Evolutionary conservation across 2,113 vertebrate genomes (phyloP).

Genomic region (Pithys albifrons): DNA sequence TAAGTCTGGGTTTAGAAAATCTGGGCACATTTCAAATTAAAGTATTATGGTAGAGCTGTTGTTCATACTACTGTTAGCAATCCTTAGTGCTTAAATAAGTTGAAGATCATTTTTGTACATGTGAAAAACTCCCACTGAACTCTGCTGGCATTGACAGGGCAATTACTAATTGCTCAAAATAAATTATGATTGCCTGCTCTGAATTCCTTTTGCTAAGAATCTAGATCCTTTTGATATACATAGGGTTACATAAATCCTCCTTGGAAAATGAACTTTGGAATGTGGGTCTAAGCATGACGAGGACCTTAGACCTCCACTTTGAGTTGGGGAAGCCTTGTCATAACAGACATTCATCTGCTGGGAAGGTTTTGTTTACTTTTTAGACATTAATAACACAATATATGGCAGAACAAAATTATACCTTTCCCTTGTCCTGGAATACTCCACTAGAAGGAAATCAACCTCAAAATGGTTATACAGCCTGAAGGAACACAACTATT

Average conservation of each 20-base stretch:
- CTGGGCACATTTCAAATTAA: not conserved
- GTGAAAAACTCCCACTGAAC: not conserved
- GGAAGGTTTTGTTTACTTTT: not conserved
- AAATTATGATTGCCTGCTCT: not conserved
- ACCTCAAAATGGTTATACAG: not conserved
- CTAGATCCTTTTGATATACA: not conserved
- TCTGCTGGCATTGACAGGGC: not conserved
- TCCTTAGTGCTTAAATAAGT: not conserved
- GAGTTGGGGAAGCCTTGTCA: not conserved
- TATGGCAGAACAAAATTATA: not conserved
- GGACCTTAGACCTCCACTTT: not conserved
- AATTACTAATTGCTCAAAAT: not conserved
- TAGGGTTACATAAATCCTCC: not conserved
- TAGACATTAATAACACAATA: not conserved
- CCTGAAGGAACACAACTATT: not conserved
- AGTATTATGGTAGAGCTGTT: not conserved
- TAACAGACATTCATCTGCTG: not conserved
- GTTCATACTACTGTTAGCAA: not conserved
- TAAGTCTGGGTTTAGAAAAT: not conserved
- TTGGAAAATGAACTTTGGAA: not conserved
- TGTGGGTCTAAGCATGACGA: not conserved
- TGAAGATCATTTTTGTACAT: not conserved
- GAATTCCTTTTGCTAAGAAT: not conserved
- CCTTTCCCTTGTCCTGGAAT: not conserved
- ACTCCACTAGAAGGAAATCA: not conserved